These are phyloP conservation scores for Telmatherina bonti DNA, from an alignment of 2,797 vertebrate species.

Conservation along the genomic window DNA sequence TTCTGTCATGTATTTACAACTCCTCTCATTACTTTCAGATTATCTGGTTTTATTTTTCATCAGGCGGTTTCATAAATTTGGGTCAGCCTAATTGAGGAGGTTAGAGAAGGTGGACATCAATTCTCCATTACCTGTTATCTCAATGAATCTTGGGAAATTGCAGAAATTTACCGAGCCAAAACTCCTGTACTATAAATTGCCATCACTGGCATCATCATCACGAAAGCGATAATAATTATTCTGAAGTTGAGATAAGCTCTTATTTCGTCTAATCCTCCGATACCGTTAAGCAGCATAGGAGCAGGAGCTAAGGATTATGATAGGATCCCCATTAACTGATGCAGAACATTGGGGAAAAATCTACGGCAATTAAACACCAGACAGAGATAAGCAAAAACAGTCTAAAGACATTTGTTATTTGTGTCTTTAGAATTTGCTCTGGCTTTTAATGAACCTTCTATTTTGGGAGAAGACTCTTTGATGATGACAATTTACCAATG, in stretches of 20 bases:
- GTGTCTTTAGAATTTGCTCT: not conserved
- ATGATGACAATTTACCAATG: not conserved
- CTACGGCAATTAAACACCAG: slow-evolving; percentile 1
- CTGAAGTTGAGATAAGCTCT: not conserved
- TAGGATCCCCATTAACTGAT: not conserved
- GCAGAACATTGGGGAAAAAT: slow-evolving; percentile 6
- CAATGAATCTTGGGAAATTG: not conserved
- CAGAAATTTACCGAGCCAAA: not conserved
- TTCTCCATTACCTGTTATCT: slow-evolving; percentile 14
- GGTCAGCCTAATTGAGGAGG: slow-evolving; percentile 23
- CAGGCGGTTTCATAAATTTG: slow-evolving; percentile 12
- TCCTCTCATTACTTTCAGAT: slow-evolving; percentile 39
- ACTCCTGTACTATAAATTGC: not conserved
- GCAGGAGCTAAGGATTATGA: not conserved
- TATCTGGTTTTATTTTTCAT: slow-evolving; percentile 32
- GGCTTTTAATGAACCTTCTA: not conserved
- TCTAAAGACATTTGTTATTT: not conserved
- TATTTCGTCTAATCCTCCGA: not conserved
- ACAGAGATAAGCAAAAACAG: not conserved
- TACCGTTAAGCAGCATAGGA: not conserved
- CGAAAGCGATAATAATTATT: not conserved
- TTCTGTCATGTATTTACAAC: slow-evolving; percentile 31
- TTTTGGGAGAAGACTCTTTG: slow-evolving; percentile 1
- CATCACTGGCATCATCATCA: not conserved
- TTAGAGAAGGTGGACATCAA: slow-evolving; percentile 12